Evolutionary conservation across 2,113 vertebrate species (phyloP), one percentile per base, ranked within the genome.

Genomic region (Chlorodrepanis virens): DNA sequence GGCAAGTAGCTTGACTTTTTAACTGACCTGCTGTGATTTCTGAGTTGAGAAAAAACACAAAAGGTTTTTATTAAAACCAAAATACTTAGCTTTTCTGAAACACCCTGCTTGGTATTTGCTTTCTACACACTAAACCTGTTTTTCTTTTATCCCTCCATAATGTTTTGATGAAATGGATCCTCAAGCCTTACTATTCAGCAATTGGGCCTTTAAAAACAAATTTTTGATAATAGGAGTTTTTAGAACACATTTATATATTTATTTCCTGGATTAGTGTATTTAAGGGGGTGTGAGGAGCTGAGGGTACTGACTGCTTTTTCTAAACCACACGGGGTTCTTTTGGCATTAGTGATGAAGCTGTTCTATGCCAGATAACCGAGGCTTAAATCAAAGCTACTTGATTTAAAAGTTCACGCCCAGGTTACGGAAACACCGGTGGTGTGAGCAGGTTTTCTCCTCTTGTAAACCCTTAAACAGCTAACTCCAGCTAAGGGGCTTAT

Each of bases 191-290:
- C 57, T 91, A 60, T 91, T 91, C 87, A 93, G 56, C 45, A 80
- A 11, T 3, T 29, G 27, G 68, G 29, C 54, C 71, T 95, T 81
- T 63, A 80, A 90, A 95, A 96, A 83, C 40, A 96, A 83, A 53
- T 93, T 90, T 90, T 31, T 72, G 54, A 70, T 93, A 80, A 86
- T 74, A 52, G 0, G 79, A 92, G 59, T 74, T 90, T 91, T 95
- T 77, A 52, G 39, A 86, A 42, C 19, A 29, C 29, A 72, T 79
- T 85, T 93, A 93, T 93, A 74, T 97, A 94, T 96, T 94, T 94
- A 71, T 88, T 97, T 95, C 27, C 78, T 83, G 59, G 54, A 93
- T 96, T 95, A 93, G 42, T 64, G 21, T 75, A 70, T 86, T 91
- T 86, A 92, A 93, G 76, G 78, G 50, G 20, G 24, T 80, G 33